Conservation (phyloP, 2,113 vertebrate species). For the Desmodus rotundus region DNA sequence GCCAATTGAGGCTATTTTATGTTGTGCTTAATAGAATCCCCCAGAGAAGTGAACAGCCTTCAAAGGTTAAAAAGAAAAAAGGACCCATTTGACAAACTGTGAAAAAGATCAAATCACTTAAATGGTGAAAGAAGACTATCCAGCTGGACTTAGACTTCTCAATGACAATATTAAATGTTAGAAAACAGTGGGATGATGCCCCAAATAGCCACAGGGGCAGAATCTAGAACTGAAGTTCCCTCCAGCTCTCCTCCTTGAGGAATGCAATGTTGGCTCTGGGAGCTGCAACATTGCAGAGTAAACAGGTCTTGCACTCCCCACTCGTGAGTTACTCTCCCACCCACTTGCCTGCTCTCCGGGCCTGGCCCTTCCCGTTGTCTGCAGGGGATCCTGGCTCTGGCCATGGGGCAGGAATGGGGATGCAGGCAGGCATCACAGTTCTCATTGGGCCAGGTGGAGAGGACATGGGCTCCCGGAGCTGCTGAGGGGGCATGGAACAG, state of each 20-base stretch:
- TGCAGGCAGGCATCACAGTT: not conserved
- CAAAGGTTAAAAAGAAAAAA: not conserved
- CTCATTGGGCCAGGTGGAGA: not conserved
- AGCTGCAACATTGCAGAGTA: not conserved
- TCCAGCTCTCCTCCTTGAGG: not conserved
- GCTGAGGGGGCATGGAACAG: not conserved
- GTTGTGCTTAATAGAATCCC: not conserved
- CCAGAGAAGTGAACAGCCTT: not conserved
- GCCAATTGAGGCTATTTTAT: not conserved
- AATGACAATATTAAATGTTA: not conserved
- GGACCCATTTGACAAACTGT: not conserved
- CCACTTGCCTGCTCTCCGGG: not conserved
- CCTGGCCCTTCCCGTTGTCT: not conserved
- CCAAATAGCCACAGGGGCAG: not conserved
- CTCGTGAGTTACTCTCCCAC: not conserved
- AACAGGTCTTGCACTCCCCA: not conserved
- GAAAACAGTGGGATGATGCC: not conserved
- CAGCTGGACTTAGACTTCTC: not conserved
- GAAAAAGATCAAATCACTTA: not conserved
- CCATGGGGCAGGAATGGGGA: not conserved
- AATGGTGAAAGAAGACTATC: not conserved
- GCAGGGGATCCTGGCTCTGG: not conserved
- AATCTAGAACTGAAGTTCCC: not conserved
- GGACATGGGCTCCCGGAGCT: not conserved
- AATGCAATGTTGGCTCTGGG: not conserved